A percentile compares a stretch with the other conserved stretches of the same genome.
Conservation (phyloP, 64 coral and sea anemone genomes). For the Montipora capricornis region DNA sequence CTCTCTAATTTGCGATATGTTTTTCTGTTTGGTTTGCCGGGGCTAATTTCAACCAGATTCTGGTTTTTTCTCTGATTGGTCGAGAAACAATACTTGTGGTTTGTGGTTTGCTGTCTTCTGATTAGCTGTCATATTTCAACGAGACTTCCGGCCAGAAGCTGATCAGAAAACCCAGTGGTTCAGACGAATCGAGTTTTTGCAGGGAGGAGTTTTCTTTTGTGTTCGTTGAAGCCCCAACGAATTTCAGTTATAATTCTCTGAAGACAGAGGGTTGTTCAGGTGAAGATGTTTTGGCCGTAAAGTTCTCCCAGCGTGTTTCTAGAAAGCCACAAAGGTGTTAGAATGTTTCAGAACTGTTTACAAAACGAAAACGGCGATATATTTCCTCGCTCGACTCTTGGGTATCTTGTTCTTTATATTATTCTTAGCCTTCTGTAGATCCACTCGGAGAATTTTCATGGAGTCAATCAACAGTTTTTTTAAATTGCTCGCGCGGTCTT, state of each 20-base stretch:
- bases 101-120: neutral
- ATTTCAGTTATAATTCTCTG: too few species aligned
- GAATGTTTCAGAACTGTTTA: neutral
- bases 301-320: neutral
- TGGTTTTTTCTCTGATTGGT: slow-evolving; percentile 8
- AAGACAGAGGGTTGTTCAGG: neutral
- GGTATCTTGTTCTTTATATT: too few species aligned
- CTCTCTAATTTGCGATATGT: too few species aligned
- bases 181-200: neutral
- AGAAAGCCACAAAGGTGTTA: neutral
- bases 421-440: neutral
- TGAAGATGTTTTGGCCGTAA: slow-evolving; percentile 1
- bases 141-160: neutral
- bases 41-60: neutral
- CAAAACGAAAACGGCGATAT: neutral
- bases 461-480: neutral
- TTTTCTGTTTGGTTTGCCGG: too few species aligned
- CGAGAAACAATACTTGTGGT: neutral
- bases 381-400: neutral
- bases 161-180: neutral
- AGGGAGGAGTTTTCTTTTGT: too few species aligned
- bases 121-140: neutral
- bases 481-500: neutral
- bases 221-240: too few species aligned
- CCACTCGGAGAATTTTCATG: neutral